These are phyloP conservation scores for Ceyx erithaca DNA, from an alignment of 2,797 vertebrate genomes.

Conservation along the genomic window DNA sequence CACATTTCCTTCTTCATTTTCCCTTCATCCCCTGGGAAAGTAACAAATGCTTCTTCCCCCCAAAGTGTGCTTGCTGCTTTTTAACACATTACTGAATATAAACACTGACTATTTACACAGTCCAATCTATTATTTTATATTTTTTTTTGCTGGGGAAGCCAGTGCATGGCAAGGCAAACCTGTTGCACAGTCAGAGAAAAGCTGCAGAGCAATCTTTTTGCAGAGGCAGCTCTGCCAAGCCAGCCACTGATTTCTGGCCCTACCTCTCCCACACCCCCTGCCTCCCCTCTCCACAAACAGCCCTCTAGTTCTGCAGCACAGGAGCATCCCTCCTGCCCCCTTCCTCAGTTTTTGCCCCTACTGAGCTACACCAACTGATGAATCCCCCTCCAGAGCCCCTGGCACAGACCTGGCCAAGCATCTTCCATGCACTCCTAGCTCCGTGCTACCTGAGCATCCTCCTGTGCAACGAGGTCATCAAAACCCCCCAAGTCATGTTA, in stretches of 20 bases:
- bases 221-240: neutral
- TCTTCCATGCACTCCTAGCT: neutral
- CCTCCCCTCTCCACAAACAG: neutral
- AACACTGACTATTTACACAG: neutral
- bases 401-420: neutral
- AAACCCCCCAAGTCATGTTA: neutral
- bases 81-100: neutral
- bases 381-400: neutral
- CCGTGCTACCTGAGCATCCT: neutral
- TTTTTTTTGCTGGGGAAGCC: neutral
- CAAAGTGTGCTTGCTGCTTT: neutral
- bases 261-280: neutral
- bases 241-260: rapidly evolving
- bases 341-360: neutral
- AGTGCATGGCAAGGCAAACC: neutral
- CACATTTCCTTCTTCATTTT: slow-evolving; percentile 7
- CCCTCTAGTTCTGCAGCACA: rapidly evolving
- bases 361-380: neutral
- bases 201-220: neutral
- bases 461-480: neutral
- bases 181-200: neutral
- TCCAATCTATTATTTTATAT: neutral
- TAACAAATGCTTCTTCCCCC: slow-evolving; percentile 16
- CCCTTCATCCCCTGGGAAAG: neutral
- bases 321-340: neutral